Evolutionary conservation across 2,113 vertebrate species (phyloP), one percentile per base, ranked within the genome.

Genomic region (Muscicapa adusta): DNA sequence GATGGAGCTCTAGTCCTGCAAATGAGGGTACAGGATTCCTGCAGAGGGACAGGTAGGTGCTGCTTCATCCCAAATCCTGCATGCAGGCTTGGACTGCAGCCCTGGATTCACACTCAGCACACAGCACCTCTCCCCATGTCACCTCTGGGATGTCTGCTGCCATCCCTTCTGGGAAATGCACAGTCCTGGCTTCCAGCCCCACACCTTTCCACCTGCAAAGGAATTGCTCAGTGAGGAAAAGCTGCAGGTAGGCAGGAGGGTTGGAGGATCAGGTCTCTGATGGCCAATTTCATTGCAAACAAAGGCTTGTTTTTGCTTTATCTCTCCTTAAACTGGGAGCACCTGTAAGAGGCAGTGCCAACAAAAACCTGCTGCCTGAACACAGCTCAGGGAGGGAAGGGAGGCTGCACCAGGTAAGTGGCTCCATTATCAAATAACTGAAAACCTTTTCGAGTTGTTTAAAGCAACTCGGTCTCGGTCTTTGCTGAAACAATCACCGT

Each of bases 401-500:
- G 75, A 68, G 74, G 67, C 61, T 93, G 56, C 17, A 9, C 16
- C 66, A 66, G 62, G 48, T 45, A 57, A 88, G 31, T 4, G 0
- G 20, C 66, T 96, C 72, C 45, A 17, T 73, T 42, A 57, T 31
- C 33, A 78, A 91, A 62, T n/a, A 81, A 20, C 53, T 83, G 40
- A 66, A 95, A 94, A 53, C 57, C 71, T 86, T 73, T 70, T 19
- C 2, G 3, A 85, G 74, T 28, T 82, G 58, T 88, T 95, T 78
- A 58, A 95, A 97, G 53, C 57, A 89, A 74, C 33, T 20, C 43
- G 63, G 50, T 67, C 62, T 71, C 47, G 29, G 51, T 47, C 93
- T 91, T 68, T 18, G 40, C 85, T 80, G 94, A 80, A 93, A 89
- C 77, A 85, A 89, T 81, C 81, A 80, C 58, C 23, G 10, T 11